phyloP scores from a whole-genome alignment of 2,113 vertebrate species.

The Platanista minor region DNA sequence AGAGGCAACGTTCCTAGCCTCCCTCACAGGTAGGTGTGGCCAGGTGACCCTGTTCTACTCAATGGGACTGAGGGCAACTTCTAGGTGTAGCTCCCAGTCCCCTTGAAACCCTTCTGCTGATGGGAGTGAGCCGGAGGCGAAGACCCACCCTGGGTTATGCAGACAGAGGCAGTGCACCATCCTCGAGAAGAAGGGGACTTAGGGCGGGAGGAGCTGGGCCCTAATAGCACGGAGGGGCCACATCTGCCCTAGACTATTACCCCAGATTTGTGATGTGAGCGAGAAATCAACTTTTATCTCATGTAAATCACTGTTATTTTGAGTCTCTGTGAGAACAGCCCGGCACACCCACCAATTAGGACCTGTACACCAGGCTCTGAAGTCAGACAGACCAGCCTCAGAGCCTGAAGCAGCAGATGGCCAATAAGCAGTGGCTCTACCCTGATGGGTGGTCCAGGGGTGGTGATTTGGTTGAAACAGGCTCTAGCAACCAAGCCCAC shows the following conservation, averaged over 20 bases:
- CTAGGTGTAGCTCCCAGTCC: neutral
- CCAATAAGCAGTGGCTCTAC: neutral
- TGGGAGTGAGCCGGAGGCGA: neutral
- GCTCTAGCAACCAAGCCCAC: neutral
- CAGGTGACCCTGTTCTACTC: neutral
- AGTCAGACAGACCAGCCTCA: neutral
- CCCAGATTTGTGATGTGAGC: neutral
- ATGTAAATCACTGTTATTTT: neutral
- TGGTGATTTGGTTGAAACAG: neutral
- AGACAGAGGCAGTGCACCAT: neutral
- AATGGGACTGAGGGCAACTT: neutral
- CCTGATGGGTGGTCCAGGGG: neutral
- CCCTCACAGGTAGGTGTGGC: neutral
- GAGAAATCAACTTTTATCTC: neutral
- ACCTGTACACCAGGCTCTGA: neutral
- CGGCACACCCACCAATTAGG: neutral
- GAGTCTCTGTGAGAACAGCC: neutral
- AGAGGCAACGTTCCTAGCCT: neutral
- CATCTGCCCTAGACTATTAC: accelerated
- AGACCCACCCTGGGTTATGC: neutral
- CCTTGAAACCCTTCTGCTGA: neutral
- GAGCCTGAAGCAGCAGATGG: neutral
- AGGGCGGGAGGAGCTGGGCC: neutral
- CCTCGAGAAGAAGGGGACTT: neutral
- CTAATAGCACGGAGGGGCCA: neutral